A percentile compares a stretch with the other conserved stretches of the same genome.
These are phyloP conservation scores for Pogonus chalceus DNA, from an alignment of 1,140 invertebrate genomes.

Conservation along the genomic window DNA sequence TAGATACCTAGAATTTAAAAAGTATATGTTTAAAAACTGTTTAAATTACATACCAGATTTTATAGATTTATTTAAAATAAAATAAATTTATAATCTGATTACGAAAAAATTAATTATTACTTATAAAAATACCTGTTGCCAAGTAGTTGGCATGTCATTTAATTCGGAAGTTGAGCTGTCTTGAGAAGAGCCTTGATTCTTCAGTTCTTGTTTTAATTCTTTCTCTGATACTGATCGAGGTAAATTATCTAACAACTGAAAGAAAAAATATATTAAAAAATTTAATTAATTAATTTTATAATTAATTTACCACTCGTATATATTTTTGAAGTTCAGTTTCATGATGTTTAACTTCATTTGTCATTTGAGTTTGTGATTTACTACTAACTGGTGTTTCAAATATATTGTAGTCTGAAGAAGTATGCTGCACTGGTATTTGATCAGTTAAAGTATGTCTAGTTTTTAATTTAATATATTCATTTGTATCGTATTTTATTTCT, in stretches of 20 bases:
- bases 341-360: constrained; percentile 17
- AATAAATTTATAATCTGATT: too few relatives aligned
- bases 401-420: background rate
- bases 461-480: background rate
- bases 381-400: constrained; percentile 3
- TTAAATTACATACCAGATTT: too few relatives aligned
- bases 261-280: background rate
- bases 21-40: background rate
- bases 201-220: background rate
- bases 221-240: background rate
- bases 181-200: background rate
- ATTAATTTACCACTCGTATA: constrained; percentile 22
- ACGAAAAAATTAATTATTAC: too few relatives aligned
- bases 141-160: background rate
- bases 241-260: background rate
- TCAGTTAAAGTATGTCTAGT: background rate
- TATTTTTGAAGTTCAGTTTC: constrained; percentile 25
- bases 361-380: constrained; percentile 8
- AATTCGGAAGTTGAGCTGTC: background rate
- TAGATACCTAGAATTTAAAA: background rate
- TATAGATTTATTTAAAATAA: too few relatives aligned
- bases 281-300: too few relatives aligned
- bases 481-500: background rate
- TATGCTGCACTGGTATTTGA: background rate
- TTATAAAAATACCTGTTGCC: background rate